Evolutionary conservation across 2,797 vertebrate genomes (phyloP).

Genomic region (Gadopsis bispinosus): DNA sequence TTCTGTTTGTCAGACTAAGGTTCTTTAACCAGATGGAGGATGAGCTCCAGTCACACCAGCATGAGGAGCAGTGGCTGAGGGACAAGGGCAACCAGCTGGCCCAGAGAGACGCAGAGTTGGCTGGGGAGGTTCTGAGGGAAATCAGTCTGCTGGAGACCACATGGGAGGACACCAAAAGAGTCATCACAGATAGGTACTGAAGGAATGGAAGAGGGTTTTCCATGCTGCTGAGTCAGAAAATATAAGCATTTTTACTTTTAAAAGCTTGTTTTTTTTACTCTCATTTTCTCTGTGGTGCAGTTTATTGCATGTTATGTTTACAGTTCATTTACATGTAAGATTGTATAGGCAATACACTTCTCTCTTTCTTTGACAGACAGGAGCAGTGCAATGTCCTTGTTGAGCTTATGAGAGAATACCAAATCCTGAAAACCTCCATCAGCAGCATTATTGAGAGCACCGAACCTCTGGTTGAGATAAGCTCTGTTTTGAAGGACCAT

Average conservation of each 20-base stretch:
- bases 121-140: slow-evolving; percentile 89
- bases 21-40: slow-evolving; percentile 95
- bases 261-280: neutral
- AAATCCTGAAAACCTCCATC: slow-evolving; percentile 88
- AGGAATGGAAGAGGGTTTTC: neutral
- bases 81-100: slow-evolving; percentile 94
- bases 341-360: neutral
- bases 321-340: neutral
- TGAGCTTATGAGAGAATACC: slow-evolving; percentile 92
- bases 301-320: neutral
- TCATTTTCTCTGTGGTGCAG: neutral
- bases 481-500: slow-evolving; percentile 88
- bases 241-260: neutral
- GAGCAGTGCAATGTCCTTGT: slow-evolving; percentile 91
- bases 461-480: slow-evolving; percentile 84
- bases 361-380: slow-evolving; percentile 83
- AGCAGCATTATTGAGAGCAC: slow-evolving; percentile 87
- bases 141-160: slow-evolving; percentile 87
- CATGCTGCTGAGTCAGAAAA: neutral
- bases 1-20: slow-evolving; percentile 84
- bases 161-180: slow-evolving; percentile 92
- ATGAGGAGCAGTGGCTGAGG: slow-evolving; percentile 94
- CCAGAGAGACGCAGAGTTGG: slow-evolving; percentile 89
- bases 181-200: slow-evolving; percentile 91
- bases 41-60: slow-evolving; percentile 93